Percentiles rank a stretch among this genome's conserved stretches.
These are phyloP conservation scores for Meganola albula DNA, from an alignment of 2,888 invertebrate genomes.

Conservation along the genomic window DNA sequence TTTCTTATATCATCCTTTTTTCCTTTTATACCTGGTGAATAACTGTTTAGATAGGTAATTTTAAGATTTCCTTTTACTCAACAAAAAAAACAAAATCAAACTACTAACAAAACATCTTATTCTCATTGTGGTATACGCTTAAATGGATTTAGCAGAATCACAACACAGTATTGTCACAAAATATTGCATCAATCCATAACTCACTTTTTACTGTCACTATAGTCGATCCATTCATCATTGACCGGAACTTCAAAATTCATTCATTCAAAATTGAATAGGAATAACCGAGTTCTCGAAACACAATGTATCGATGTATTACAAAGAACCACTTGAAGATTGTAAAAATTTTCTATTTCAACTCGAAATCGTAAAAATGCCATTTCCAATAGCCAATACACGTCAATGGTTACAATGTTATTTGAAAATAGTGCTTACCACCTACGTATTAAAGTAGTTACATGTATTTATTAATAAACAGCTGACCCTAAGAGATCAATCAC, in stretches of 20 bases:
- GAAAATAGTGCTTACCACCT: background rate
- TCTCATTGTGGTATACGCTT: conserved; percentile 1
- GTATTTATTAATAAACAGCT: background rate
- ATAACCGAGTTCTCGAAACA: conserved; percentile 30
- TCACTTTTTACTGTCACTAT: conserved; percentile 25
- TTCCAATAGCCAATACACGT: conserved; percentile 6
- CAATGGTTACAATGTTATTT: background rate
- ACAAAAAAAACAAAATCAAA: too few relatives aligned
- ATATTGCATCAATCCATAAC: conserved; percentile 28
- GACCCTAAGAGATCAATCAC: conserved; percentile 64
- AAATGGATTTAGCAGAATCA: conserved; percentile 5
- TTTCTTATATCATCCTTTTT: too few relatives aligned
- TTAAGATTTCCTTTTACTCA: too few relatives aligned
- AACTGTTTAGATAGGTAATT: too few relatives aligned
- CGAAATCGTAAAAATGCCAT: conserved; percentile 62
- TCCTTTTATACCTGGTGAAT: too few relatives aligned
- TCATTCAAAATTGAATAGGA: conserved; percentile 36
- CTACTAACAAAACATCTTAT: too few relatives aligned
- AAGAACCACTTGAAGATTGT: conserved; percentile 46
- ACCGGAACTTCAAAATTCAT: conserved; percentile 51
- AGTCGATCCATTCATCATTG: conserved; percentile 57
- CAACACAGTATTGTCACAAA: conserved; percentile 7
- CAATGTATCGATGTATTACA: conserved; percentile 49
- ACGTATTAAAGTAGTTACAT: background rate
- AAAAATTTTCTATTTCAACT: conserved; percentile 56